Evolutionary conservation across 2,113 vertebrate genomes (phyloP).

Genomic region (Piprites chloris): DNA sequence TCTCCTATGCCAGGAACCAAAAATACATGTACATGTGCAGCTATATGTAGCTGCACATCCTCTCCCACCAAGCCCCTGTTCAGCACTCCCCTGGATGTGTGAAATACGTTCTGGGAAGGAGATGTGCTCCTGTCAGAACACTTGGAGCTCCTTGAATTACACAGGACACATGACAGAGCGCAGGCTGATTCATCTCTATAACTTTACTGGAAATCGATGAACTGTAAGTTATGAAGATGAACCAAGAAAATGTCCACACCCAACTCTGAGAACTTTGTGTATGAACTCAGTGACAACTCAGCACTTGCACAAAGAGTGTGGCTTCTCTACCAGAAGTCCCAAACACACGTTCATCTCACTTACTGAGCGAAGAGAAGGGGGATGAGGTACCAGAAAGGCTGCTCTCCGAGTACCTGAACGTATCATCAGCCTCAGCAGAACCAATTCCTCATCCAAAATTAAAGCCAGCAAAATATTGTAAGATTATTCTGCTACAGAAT

Average conservation of each 20-base stretch:
- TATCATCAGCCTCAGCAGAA: neutral
- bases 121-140: neutral
- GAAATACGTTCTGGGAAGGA: neutral
- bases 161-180: neutral
- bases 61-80: neutral
- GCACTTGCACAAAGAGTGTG: accelerated
- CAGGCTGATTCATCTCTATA: neutral
- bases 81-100: neutral
- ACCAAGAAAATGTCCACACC: neutral
- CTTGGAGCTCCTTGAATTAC: neutral
- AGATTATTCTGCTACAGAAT: neutral
- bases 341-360: neutral
- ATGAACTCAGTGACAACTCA: neutral
- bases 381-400: neutral
- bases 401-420: neutral
- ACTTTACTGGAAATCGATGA: neutral
- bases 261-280: neutral
- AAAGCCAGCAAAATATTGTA: neutral
- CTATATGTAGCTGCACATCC: neutral
- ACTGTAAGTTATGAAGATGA: neutral
- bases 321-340: neutral
- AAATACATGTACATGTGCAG: neutral
- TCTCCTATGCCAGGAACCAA: neutral
- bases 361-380: neutral
- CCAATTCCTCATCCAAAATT: neutral